These are phyloP conservation scores for Caenorhabditis inopinata DNA, from an alignment of 1,140 invertebrate genomes.

Conservation along the genomic window DNA sequence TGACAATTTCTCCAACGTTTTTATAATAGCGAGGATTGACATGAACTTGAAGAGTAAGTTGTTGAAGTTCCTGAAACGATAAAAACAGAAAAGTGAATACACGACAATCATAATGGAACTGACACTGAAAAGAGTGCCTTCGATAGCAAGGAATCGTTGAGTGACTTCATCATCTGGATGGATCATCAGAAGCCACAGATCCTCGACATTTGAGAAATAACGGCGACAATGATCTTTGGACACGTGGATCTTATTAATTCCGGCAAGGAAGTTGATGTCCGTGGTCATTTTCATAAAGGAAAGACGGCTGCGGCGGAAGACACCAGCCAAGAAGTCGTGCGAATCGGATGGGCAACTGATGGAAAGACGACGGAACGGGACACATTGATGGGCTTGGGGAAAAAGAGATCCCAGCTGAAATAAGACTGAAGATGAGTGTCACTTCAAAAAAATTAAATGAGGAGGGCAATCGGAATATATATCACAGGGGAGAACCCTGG, in stretches of 20 bases:
- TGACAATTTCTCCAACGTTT: constrained; percentile 38
- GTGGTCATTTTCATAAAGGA: constrained; percentile 40
- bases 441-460: too few species aligned
- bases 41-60: constrained; percentile 46
- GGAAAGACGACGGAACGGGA: constrained; percentile 26
- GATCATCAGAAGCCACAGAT: constrained; percentile 47
- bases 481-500: too few species aligned
- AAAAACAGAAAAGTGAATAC: too few species aligned
- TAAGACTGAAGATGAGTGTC: too few species aligned
- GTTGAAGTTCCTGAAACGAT: constrained; percentile 36
- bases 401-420: constrained; percentile 31
- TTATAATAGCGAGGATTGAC: constrained; percentile 33
- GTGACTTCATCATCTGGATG: constrained; percentile 21
- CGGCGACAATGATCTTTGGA: constrained; percentile 29
- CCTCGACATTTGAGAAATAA: constrained; percentile 47
- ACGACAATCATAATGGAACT: background rate
- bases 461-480: too few species aligned
- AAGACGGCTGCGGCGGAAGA: constrained; percentile 35
- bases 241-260: constrained; percentile 42
- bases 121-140: constrained; percentile 42
- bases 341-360: constrained; percentile 34
- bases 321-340: constrained; percentile 35
- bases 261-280: constrained; percentile 41
- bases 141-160: constrained; percentile 35
- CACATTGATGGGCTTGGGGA: constrained; percentile 26